These are phyloP conservation scores for Orestias chungarensis DNA, from an alignment of 2,797 vertebrate species.

Conservation along the genomic window DNA sequence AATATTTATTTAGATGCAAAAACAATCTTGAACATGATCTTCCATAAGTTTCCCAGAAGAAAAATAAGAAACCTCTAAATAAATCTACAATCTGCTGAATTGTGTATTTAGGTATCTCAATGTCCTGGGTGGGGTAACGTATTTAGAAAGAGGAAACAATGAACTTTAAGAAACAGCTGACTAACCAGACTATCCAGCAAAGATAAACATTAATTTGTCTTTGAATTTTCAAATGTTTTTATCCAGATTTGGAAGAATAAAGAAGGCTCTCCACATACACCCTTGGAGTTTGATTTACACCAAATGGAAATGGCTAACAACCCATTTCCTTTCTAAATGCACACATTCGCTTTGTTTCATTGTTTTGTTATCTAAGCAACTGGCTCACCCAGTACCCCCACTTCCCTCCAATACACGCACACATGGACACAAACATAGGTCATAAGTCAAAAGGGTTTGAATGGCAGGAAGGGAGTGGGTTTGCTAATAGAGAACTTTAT, in stretches of 20 bases:
- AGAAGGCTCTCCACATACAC: not conserved
- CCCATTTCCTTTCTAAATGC: not conserved
- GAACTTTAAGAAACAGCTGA: too few relatives aligned
- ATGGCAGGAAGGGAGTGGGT: constrained; percentile 74
- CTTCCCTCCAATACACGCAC: constrained; percentile 30
- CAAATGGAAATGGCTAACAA: constrained; percentile 2
- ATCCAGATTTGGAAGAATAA: not conserved
- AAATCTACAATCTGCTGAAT: too few relatives aligned
- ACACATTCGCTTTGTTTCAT: not conserved
- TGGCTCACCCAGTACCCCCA: constrained; percentile 37
- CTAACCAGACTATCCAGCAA: not conserved
- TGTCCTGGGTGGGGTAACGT: not conserved
- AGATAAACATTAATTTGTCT: not conserved
- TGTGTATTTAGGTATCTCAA: too few relatives aligned
- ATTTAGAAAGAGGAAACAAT: not conserved
- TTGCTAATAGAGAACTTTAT: constrained; percentile 61
- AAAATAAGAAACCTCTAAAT: too few relatives aligned
- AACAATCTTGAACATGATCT: too few relatives aligned
- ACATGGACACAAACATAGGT: constrained; percentile 40
- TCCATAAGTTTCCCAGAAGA: too few relatives aligned
- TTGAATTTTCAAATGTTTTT: not conserved
- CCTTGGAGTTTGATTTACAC: not conserved
- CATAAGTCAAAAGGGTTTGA: constrained; percentile 66
- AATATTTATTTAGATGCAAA: too few relatives aligned
- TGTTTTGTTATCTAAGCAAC: constrained; percentile 45